These are phyloP conservation scores for Potamilus streckersoni DNA, from an alignment of 1,140 invertebrate species.

Conservation along the genomic window DNA sequence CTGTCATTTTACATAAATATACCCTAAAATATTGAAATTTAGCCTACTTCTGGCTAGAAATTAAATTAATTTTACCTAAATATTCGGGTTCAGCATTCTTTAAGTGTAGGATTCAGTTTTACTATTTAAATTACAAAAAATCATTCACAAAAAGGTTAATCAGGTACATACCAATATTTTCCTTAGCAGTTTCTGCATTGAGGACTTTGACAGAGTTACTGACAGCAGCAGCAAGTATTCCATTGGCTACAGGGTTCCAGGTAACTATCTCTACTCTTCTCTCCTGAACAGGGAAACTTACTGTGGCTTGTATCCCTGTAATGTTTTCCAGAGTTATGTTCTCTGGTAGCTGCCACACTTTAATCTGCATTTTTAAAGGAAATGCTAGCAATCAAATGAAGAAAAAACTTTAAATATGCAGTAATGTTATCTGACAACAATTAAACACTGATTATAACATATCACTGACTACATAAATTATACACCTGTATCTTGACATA, in stretches of 20 bases:
- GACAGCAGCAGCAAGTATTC: conserved; percentile 88
- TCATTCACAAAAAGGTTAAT: too few species aligned
- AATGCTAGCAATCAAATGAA: not conserved
- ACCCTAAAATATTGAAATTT: too few species aligned
- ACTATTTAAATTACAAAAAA: too few species aligned
- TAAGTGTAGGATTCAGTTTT: too few species aligned
- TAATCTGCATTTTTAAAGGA: conserved; percentile 84
- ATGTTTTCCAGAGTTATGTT: conserved; percentile 82
- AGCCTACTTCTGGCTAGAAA: too few species aligned
- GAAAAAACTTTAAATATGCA: conserved; percentile 3
- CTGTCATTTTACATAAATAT: too few species aligned
- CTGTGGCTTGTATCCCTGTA: conserved; percentile 68
- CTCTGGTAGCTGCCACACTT: conserved; percentile 94
- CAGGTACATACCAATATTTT: conserved; percentile 31
- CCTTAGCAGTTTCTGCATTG: conserved; percentile 76
- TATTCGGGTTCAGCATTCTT: too few species aligned
- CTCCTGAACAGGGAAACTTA: conserved; percentile 67
- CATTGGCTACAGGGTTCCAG: conserved; percentile 97
- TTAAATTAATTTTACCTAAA: too few species aligned
- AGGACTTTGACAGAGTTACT: conserved; percentile 86
- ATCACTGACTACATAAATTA: too few species aligned
- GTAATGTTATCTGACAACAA: not conserved
- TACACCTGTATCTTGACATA: too few species aligned
- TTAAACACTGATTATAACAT: too few species aligned
- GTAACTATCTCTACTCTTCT: conserved; percentile 91